Evolutionary conservation across 2,797 vertebrate species (phyloP), one percentile per base, ranked within the genome.

Genomic region (Phylloscopus collybita): DNA sequence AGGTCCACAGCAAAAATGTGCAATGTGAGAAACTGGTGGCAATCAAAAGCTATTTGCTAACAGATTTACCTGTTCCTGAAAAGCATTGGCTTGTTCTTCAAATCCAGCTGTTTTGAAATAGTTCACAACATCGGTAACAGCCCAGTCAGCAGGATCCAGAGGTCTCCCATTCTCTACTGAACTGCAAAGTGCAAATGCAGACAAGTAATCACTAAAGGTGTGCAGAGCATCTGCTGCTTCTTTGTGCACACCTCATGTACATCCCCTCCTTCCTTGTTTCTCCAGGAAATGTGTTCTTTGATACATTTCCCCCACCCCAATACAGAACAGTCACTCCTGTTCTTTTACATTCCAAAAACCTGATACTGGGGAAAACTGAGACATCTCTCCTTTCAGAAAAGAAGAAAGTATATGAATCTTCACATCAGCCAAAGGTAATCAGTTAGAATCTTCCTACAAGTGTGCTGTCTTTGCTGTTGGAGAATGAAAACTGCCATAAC

Each of bases 21-120:
- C 62, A 53, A 56, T 12, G 15, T 78, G 71, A 94, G 20, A 90
- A 74, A 67, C 23, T 67, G 27, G 36, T 21, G 16, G 38, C 38
- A 80, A 36, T 78, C 38, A 86, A 57, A 86, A 86, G 16, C 61
- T 38, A 30, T 73, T 81, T 95, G 45, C 79, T 88, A 83, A 79
- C 9, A 22, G 36, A 88, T 95, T 94, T 97, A 99, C 99, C 99
- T 99, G 99, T 97, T 99, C 99, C 96, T 99, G 99, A 96, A 99
- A 99, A 96, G 98, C 99, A 16, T 60, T 98, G 88, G 99, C 99
- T 98, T 99, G 99, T 96, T 99, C 99, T 96, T 99, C 99, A 92
- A 99, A 99, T 97, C 99, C 99, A 59, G 98, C 99, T 60, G 98
- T 99, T 98, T 98, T 99, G 97, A 99, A 99, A 96, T 99, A 99